phyloP scores from a whole-genome alignment of 2,113 vertebrate genomes.

The Tinamus guttatus region DNA sequence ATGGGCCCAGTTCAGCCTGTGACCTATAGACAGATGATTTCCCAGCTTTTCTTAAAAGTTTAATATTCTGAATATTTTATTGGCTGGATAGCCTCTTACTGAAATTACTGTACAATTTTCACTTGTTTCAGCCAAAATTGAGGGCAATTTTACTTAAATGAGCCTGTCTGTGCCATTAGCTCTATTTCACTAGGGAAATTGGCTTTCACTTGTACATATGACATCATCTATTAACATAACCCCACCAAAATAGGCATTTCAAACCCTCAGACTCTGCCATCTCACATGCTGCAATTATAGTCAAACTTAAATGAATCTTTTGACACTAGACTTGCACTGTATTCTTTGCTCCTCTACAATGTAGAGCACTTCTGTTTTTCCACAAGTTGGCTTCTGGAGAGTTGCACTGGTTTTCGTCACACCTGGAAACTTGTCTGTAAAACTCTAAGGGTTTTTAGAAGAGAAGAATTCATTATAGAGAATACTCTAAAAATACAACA shows the following conservation, averaged over 20 bases:
- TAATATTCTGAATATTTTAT: neutral
- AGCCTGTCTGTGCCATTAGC: constrained; percentile 33
- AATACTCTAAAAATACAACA: neutral
- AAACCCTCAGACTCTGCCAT: neutral
- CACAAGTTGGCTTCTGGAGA: neutral
- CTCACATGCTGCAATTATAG: constrained; percentile 1
- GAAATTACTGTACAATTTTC: constrained; percentile 66
- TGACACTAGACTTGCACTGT: neutral
- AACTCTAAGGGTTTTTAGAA: accelerated
- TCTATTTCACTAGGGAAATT: constrained; percentile 52
- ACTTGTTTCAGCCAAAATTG: constrained; percentile 63
- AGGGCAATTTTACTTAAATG: constrained; percentile 64
- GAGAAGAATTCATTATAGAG: accelerated
- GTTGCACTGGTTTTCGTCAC: neutral
- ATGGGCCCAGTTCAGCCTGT: neutral
- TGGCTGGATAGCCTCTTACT: neutral
- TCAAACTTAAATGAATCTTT: neutral
- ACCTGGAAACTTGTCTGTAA: neutral
- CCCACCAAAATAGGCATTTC: constrained; percentile 14
- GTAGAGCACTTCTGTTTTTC: neutral
- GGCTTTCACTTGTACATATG: constrained; percentile 40
- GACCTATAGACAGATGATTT: neutral
- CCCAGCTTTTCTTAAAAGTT: neutral
- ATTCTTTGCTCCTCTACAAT: neutral
- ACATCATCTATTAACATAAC: constrained; percentile 62